phyloP scores from a whole-genome alignment of 92 coral and sea anemone species.

The Virgularia gustaviana region DNA sequence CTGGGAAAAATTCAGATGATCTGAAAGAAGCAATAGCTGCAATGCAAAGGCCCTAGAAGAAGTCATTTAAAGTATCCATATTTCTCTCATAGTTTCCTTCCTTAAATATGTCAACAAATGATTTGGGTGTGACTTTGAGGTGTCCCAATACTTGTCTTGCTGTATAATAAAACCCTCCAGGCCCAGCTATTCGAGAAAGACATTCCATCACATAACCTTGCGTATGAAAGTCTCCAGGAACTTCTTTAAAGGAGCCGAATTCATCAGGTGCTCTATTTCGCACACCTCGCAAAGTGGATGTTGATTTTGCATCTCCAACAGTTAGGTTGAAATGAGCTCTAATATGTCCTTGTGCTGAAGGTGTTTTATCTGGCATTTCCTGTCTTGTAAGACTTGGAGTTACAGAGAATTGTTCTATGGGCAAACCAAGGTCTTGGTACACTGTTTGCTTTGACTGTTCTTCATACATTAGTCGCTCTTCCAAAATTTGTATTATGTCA shows the following conservation, averaged over 20 bases:
- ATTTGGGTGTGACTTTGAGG: constrained; percentile 13
- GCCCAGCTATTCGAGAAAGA: constrained; percentile 11
- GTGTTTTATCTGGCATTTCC: neutral
- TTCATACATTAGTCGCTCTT: neutral
- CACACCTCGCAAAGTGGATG: constrained; percentile 1
- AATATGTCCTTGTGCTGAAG: neutral
- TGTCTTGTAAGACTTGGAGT: neutral
- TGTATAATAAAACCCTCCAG: constrained; percentile 25
- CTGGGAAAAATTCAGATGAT: constrained; percentile 2
- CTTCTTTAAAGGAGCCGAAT: constrained; percentile 10
- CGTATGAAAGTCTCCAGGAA: constrained; percentile 30
- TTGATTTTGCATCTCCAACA: constrained; percentile 20
- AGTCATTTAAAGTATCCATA: constrained; percentile 6
- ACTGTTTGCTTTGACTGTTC: neutral
- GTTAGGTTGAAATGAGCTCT: constrained; percentile 1
- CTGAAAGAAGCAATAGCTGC: constrained; percentile 11
- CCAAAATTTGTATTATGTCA: too few species aligned
- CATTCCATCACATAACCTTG: constrained; percentile 26
- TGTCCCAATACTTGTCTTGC: constrained; percentile 9
- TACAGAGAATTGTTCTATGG: neutral
- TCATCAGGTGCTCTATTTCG: constrained; percentile 15
- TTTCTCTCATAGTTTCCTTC: constrained; percentile 10
- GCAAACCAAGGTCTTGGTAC: neutral
- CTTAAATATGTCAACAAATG: constrained; percentile 18
- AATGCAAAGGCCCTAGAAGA: neutral